Percentiles rank a stretch among this genome's conserved stretches.
phyloP scores from a whole-genome alignment of 2,797 vertebrate species.

The Pipistrellus pipistrellus region DNA sequence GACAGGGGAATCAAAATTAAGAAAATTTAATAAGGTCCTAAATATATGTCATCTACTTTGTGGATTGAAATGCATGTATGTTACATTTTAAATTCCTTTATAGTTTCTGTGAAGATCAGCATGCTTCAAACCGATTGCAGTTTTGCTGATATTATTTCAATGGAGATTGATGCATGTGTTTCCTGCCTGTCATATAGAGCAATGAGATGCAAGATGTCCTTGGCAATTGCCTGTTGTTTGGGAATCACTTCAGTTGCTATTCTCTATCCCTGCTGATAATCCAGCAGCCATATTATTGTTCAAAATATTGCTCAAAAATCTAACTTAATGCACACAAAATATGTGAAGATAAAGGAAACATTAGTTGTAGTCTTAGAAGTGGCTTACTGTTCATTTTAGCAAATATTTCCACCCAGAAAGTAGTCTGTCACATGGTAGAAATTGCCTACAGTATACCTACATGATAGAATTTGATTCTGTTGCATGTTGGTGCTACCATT shows the following conservation, averaged over 20 bases:
- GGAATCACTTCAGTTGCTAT: background rate
- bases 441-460: background rate
- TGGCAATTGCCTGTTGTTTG: background rate
- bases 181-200: background rate
- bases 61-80: background rate
- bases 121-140: background rate
- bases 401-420: background rate
- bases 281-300: background rate
- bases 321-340: background rate
- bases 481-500: background rate
- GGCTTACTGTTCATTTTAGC: background rate
- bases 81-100: background rate
- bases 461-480: background rate
- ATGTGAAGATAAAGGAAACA: background rate
- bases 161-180: background rate
- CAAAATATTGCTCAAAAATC: background rate
- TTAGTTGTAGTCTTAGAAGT: background rate
- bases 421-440: background rate
- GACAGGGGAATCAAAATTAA: background rate
- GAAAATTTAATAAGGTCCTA: constrained; percentile 4
- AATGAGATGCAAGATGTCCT: background rate
- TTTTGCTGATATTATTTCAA: background rate
- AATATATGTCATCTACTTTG: background rate
- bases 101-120: background rate
- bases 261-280: background rate